These are phyloP conservation scores for Caerostris darwini DNA, from an alignment of 1,140 invertebrate species.

Conservation along the genomic window DNA sequence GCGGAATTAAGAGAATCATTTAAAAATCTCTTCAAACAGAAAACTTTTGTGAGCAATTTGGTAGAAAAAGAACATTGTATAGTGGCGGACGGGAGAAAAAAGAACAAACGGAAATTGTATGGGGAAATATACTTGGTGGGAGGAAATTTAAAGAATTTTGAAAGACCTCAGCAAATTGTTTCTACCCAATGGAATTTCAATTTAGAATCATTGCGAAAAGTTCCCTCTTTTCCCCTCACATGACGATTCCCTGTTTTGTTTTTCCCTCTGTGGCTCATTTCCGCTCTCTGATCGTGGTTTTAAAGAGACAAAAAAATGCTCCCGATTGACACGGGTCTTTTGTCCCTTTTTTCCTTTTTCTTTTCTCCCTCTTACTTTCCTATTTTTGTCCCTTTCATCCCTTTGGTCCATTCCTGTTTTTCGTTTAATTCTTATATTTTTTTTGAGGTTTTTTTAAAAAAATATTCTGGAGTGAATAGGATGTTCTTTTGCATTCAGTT, in stretches of 20 bases:
- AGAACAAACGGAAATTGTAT: not conserved
- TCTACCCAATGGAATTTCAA: conserved; percentile 75
- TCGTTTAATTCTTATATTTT: not conserved
- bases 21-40: too few relatives aligned
- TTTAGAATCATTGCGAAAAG: conserved; percentile 67
- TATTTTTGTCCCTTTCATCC: not conserved
- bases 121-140: not conserved
- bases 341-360: too few relatives aligned
- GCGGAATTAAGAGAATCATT: too few relatives aligned
- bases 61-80: not conserved
- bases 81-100: too few relatives aligned
- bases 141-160: conserved; percentile 64
- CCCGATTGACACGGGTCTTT: conserved; percentile 15
- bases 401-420: not conserved
- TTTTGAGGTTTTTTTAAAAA: too few relatives aligned
- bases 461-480: too few relatives aligned
- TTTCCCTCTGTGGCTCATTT: conserved; percentile 47
- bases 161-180: conserved; percentile 70
- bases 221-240: not conserved
- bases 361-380: not conserved
- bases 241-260: conserved; percentile 42
- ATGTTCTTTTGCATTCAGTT: too few relatives aligned
- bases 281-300: conserved; percentile 44
- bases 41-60: not conserved
- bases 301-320: not conserved